Evolutionary conservation across 2,113 vertebrate genomes (phyloP), one percentile per base, ranked within the genome.

Genomic region (Dasyurus viverrinus): DNA sequence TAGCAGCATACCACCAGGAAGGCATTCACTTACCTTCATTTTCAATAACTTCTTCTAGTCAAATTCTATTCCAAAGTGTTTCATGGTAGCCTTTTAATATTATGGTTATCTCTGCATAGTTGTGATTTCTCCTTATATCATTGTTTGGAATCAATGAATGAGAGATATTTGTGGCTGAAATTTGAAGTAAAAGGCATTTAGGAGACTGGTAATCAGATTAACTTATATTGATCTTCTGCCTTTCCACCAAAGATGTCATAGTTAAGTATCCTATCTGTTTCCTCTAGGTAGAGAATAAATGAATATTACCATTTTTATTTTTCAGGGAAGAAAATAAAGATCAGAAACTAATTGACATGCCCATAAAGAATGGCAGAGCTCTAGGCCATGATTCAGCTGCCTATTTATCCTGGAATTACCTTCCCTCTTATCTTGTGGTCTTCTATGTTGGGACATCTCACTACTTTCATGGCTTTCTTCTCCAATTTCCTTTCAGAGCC

Each of bases 171-270:
- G 19, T 7, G 22, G 30, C 46, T 30, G 11, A 27, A 84, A 84
- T 42, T 19, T 84, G 68, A 42, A 84, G n/a, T 42, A n/a, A 9
- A 14, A 48, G 91, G 46, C 24, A 60, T 30, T 53, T 0, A 30
- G 11, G 7, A 54, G 46, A 42, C 47, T 25, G 46, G 1, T 54
- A 6, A 6, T 52, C 9, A 3, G 0, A 9, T 22, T 0, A 2
- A 30, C 8, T 6, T 0, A 0, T 7, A 0, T 42, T 42, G 6
- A 23, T 84, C n/a, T 84, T 22, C n/a, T 23, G n/a, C 84, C 46
- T 47, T 55, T 23, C 2, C 0, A 7, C 12, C 0, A 5, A 55
- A 1, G 42, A 50, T 5, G 23, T 22, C 2, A 0, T 57, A n/a
- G 5, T 54, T 25, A 57, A 36, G 11, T 2, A 2, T 0, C 54